Percentiles rank a stretch among this genome's conserved stretches.
Evolutionary conservation across 2,888 invertebrate genomes (phyloP).

Genomic region (Drosophila suboccidentalis): DNA sequence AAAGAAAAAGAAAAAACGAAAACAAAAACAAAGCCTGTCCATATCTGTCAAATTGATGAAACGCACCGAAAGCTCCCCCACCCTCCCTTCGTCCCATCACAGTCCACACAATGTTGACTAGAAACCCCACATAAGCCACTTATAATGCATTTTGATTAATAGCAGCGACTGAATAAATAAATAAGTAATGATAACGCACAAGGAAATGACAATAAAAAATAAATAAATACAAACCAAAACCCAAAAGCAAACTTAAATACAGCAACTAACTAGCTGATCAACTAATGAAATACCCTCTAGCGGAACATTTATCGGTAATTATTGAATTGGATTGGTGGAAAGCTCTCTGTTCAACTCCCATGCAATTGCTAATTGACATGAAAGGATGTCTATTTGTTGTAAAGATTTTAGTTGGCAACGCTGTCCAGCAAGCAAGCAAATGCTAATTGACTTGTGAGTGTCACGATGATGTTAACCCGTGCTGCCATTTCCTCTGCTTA

Average conservation of each 20-base stretch:
- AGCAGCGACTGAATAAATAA: slow-evolving; percentile 51
- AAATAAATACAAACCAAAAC: slow-evolving; percentile 1
- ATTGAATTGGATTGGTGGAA: too few relatives aligned
- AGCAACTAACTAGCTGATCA: background rate
- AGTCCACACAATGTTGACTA: background rate
- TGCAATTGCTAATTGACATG: background rate
- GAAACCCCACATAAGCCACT: slow-evolving; percentile 37
- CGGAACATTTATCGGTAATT: background rate
- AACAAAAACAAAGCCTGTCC: slow-evolving; percentile 16
- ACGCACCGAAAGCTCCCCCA: slow-evolving; percentile 44
- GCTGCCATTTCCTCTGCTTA: background rate
- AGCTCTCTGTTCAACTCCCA: too few relatives aligned
- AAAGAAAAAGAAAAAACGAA: background rate
- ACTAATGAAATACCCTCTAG: slow-evolving; percentile 20
- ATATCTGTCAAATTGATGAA: slow-evolving; percentile 66
- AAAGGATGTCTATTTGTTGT: background rate
- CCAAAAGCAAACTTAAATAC: slow-evolving; percentile 1
- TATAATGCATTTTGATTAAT: slow-evolving; percentile 72
- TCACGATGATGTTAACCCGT: background rate
- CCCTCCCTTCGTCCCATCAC: background rate
- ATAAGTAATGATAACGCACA: slow-evolving; percentile 48
- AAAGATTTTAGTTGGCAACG: background rate
- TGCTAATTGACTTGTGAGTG: background rate
- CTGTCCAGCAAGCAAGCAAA: background rate
- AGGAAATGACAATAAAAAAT: slow-evolving; percentile 30